Base-by-base conservation (phyloP, 2,888 invertebrate species). In the Leucophora obtusa region DNA sequence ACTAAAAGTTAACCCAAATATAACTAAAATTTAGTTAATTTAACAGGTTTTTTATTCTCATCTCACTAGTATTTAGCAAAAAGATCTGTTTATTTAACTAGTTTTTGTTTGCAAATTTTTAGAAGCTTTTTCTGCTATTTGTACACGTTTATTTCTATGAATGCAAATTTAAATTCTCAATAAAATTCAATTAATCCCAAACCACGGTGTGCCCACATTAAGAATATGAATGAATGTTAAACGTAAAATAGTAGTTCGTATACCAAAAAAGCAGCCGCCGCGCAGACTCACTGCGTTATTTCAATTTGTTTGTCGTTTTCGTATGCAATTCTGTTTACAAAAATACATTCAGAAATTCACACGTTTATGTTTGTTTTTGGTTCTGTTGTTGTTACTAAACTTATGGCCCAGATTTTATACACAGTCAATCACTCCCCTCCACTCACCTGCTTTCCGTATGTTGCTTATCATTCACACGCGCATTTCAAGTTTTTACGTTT, bases 221-320 rank as follows among this genome's bases (percentile, higher is more conserved):
- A 69, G 1, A 21, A n/a, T 50, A 47, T 69, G 50, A 73, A 73
- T 59, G 24, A 72, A 54, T 18, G 65, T 6, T 11, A 11, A 60
- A 38, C 4, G 11, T 17, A 51, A 28, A 28, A 28, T 28, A 28
- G 28, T 28, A 28, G 28, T 28, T 28, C 4, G 28, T 28, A 28
- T 15, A 69, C 28, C 21, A 47, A 59, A 50, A 59, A 28, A 56
- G 15, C 51, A 35, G 59, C 38, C 72, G 72, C 68, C 62, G 63
- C 63, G 53, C 79, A 73, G 79, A 54, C 79, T 79, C 73, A 59
- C 53, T 24, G 68, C 15, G n/a, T 21, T 21, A 62, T 60, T 66
- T 47, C 33, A 68, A 18, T 17, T 38, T n/a, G 4, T 14, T 53
- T 53, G 35, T 70, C 18, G 21, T 70, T 60, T 54, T 14, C 8